A percentile compares a stretch with the other conserved stretches of the same genome.
phyloP scores from a whole-genome alignment of 1,140 invertebrate genomes.

The Cryptotermes secundus region DNA sequence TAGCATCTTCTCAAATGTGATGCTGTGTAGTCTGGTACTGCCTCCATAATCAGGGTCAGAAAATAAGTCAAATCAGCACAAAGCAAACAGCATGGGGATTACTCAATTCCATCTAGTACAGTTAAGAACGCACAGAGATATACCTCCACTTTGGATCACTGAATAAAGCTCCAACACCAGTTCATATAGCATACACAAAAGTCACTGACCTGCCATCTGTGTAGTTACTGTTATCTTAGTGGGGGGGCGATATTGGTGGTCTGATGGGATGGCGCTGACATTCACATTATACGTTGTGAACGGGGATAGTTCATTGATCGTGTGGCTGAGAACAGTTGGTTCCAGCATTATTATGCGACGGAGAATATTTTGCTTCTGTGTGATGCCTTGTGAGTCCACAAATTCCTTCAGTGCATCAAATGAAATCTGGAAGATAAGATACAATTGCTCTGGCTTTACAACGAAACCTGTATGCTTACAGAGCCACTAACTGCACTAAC shows the following conservation, averaged over 20 bases:
- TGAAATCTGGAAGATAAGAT: conserved; percentile 60
- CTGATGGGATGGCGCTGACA: conserved; percentile 84
- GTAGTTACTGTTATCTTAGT: conserved; percentile 94
- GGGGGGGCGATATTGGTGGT: conserved; percentile 81
- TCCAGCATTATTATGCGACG: conserved; percentile 70
- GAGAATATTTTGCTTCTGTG: conserved; percentile 81
- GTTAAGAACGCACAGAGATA: too few species aligned
- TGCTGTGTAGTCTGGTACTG: too few species aligned
- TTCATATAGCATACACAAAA: too few species aligned
- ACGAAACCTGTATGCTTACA: too few species aligned
- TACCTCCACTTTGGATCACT: too few species aligned
- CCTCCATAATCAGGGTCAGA: too few species aligned
- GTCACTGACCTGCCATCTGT: conserved; percentile 73
- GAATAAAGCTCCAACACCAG: too few species aligned
- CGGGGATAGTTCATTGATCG: conserved; percentile 84
- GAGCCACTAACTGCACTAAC: too few species aligned
- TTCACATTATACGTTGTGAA: conserved; percentile 95
- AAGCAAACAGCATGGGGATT: too few species aligned
- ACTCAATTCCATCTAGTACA: too few species aligned
- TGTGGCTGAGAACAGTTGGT: conserved; percentile 65
- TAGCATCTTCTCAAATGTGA: too few species aligned
- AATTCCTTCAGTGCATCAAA: conserved; percentile 94
- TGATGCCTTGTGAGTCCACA: conserved; percentile 89
- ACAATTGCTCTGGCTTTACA: background rate
- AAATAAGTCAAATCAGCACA: too few species aligned